These are phyloP conservation scores for Eurosta solidaginis DNA, from an alignment of 1,140 invertebrate genomes.

Conservation along the genomic window DNA sequence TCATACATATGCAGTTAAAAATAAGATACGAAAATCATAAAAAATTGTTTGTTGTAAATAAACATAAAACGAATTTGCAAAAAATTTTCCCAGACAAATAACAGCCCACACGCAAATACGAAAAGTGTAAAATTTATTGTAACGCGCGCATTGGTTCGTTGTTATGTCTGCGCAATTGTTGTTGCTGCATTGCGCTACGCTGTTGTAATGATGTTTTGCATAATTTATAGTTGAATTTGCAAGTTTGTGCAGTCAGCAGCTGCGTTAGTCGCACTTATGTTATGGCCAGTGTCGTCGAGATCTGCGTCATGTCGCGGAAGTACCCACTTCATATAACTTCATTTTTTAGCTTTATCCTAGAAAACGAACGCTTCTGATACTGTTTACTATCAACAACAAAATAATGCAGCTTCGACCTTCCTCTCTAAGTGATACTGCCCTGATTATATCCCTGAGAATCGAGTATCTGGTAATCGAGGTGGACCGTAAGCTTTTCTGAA, in stretches of 20 bases:
- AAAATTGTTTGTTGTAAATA: background rate
- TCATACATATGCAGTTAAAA: background rate
- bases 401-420: too few relatives aligned
- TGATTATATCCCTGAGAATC: too few relatives aligned
- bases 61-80: background rate
- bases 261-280: background rate
- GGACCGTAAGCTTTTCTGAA: too few relatives aligned
- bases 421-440: too few relatives aligned
- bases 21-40: background rate
- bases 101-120: conserved; percentile 3
- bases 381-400: too few relatives aligned
- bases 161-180: background rate
- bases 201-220: conserved; percentile 28
- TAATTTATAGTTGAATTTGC: conserved; percentile 23
- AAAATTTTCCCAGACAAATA: conserved; percentile 27
- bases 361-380: too few relatives aligned
- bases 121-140: background rate
- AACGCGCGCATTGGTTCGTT: background rate
- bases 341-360: too few relatives aligned
- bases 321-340: too few relatives aligned
- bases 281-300: background rate
- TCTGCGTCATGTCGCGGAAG: too few relatives aligned
- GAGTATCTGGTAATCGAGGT: too few relatives aligned
- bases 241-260: background rate
- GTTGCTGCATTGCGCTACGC: background rate